These are phyloP conservation scores for Elegia similella DNA, from an alignment of 2,888 invertebrate species.

Conservation along the genomic window DNA sequence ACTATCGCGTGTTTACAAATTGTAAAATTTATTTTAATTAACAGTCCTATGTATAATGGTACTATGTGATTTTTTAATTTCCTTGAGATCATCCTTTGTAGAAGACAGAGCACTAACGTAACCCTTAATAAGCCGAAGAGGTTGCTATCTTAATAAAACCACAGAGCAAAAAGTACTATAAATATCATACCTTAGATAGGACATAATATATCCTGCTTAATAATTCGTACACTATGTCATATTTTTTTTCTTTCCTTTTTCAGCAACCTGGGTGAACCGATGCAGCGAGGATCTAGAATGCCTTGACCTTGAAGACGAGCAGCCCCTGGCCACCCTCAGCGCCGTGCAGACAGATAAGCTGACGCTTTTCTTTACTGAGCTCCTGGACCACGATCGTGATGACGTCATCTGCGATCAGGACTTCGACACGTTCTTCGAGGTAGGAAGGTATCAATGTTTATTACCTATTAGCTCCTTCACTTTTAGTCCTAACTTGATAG, in stretches of 20 bases:
- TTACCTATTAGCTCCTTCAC: neutral
- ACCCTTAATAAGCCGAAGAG: too few relatives aligned
- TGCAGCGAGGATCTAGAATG: conserved; percentile 85
- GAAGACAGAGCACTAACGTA: too few relatives aligned
- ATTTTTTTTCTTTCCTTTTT: neutral
- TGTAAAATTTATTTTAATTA: too few relatives aligned
- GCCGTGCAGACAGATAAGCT: conserved; percentile 86
- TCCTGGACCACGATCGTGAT: conserved; percentile 87
- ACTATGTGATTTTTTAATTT: too few relatives aligned
- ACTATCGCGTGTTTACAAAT: too few relatives aligned
- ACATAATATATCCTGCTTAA: too few relatives aligned
- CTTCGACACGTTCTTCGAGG: conserved; percentile 84
- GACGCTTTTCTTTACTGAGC: conserved; percentile 86
- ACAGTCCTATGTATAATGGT: too few relatives aligned
- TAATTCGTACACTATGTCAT: neutral
- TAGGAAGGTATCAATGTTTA: conserved; percentile 37
- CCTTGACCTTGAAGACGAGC: conserved; percentile 78
- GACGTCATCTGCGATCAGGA: conserved; percentile 87
- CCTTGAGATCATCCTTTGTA: too few relatives aligned
- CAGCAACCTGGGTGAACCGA: conserved; percentile 89
- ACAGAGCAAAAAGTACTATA: too few relatives aligned
- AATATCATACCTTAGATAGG: too few relatives aligned
- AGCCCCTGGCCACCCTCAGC: conserved; percentile 76
- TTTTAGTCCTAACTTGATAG: too few relatives aligned
- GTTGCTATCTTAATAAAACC: too few relatives aligned